Evolutionary conservation across 2,888 invertebrate genomes (phyloP), one percentile per base, ranked within the genome.

Genomic region (Drosophila pegasa): DNA sequence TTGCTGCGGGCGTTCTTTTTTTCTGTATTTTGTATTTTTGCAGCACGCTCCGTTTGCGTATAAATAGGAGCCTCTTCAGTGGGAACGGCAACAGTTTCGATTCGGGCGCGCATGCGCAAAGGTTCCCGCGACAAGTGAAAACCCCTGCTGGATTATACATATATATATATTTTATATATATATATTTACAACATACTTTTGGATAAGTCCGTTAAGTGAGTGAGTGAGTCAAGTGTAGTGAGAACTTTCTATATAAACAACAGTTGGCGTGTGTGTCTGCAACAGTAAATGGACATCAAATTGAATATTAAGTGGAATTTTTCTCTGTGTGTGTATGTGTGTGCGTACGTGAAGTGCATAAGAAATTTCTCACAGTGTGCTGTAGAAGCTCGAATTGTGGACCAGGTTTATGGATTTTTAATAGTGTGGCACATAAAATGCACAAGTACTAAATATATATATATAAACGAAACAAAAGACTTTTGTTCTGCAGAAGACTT

Each of bases 31-130:
- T 63, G 43, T 71, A 40, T 40, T 56, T 62, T 64, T 50, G 58
- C 54, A 57, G 63, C 70, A 62, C 76, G 68, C 71, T 67, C 41
- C 63, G 61, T 63, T 68, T 68, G 73, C 67, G 78, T 90, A 90
- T 90, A 88, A 88, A 90, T 88, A 90, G 85, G 62, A 68, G 82
- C 71, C 66, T 71, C 69, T 71, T 69, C 80, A 58, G 48, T 72
- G 67, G 71, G 69, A 71, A 74, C 74, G 80, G 57, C 82, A 87
- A 77, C 89, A 89, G 89, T 89, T 80, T 84, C 61, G 68, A 72
- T 81, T 71, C 73, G 74, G 80, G 75, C 83, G 88, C 85, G 89
- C 82, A 77, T 71, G 77, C 74, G 77, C 63, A 68, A 54, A 73
- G 70, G 64, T 73, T 71, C 54, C 35, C 75, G 68, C 58, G 63